Conservation (phyloP, 2,113 vertebrate species). For the Diphyllodes magnificus region DNA sequence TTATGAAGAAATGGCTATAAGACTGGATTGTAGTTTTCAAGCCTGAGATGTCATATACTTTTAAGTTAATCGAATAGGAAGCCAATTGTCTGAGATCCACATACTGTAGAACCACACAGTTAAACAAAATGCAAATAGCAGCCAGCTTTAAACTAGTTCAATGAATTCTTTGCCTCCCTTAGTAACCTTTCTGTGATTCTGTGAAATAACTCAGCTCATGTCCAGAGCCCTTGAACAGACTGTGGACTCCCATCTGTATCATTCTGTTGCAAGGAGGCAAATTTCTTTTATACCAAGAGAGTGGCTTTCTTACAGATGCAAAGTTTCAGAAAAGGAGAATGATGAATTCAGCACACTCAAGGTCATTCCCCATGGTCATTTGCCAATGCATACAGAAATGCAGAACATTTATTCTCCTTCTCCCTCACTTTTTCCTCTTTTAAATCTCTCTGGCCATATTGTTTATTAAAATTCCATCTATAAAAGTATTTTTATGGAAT, state of each 20-base stretch:
- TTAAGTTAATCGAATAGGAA: background rate
- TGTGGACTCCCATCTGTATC: conserved; percentile 64
- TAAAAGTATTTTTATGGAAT: background rate
- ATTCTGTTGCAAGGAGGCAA: conserved; percentile 76
- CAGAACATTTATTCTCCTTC: background rate
- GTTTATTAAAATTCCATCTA: background rate
- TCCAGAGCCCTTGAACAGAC: conserved; percentile 72
- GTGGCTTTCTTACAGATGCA: background rate
- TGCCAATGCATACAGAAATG: background rate
- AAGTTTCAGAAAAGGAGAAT: background rate
- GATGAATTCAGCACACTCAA: background rate
- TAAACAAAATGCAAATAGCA: background rate
- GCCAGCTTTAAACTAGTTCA: background rate
- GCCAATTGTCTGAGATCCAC: background rate
- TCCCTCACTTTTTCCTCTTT: background rate
- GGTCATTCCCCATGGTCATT: background rate
- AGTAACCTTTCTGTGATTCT: conserved; percentile 81
- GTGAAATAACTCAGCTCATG: conserved; percentile 77
- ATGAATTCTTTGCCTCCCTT: background rate
- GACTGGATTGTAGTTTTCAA: background rate
- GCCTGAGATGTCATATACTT: background rate
- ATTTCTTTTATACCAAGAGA: background rate
- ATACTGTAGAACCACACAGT: background rate
- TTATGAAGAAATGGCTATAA: background rate
- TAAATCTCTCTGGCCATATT: background rate